phyloP scores from a whole-genome alignment of 2,797 vertebrate genomes.

The Sciurus vulgaris region DNA sequence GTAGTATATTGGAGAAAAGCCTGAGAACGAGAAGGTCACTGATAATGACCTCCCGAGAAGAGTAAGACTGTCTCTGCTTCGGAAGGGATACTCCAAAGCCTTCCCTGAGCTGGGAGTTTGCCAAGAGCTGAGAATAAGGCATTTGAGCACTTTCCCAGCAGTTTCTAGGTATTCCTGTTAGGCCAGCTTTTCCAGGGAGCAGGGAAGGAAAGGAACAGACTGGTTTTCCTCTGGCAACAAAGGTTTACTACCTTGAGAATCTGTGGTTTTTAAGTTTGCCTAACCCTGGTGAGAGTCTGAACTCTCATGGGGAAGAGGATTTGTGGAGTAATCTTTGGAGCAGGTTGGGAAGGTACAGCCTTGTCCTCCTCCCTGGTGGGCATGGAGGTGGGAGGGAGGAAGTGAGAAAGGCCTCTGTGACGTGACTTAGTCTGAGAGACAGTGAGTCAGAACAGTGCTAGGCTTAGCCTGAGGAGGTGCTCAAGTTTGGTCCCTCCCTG shows the following conservation, averaged over 20 bases:
- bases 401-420: background rate
- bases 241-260: background rate
- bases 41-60: background rate
- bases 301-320: background rate
- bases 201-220: background rate
- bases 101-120: background rate
- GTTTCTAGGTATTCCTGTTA: background rate
- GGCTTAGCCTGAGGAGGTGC: slow-evolving; percentile 26
- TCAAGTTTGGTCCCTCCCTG: slow-evolving; percentile 24
- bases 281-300: background rate
- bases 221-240: background rate
- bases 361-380: background rate
- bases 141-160: background rate
- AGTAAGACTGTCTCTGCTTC: background rate
- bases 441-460: slow-evolving; percentile 36
- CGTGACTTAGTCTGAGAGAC: background rate
- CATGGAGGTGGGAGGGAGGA: background rate
- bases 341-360: background rate
- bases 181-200: background rate
- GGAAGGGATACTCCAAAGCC: background rate
- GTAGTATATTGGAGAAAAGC: background rate
- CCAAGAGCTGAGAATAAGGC: background rate
- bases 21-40: background rate
- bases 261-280: background rate
- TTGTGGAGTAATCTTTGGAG: background rate